Evolutionary conservation across 2,113 vertebrate species (phyloP).

Genomic region (Phrynocephalus versicolor): DNA sequence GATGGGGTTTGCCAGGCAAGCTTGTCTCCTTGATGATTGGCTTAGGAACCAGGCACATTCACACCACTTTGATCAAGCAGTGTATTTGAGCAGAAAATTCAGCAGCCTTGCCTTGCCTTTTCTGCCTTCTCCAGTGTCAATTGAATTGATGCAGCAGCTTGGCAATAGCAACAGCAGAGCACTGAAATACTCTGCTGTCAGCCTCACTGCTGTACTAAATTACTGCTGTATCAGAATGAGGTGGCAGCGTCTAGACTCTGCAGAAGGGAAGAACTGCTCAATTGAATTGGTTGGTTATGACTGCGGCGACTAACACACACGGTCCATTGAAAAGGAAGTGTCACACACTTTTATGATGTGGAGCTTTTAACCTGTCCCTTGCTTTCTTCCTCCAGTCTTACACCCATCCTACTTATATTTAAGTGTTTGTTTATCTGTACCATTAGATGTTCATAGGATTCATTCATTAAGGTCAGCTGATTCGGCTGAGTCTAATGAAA

Average conservation of each 20-base stretch:
- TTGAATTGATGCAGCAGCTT: background rate
- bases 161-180: background rate
- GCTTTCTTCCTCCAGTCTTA: too few relatives aligned
- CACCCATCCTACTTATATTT: background rate
- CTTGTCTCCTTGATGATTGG: too few relatives aligned
- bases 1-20: too few relatives aligned
- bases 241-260: background rate
- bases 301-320: background rate
- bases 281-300: background rate
- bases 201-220: background rate
- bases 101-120: background rate
- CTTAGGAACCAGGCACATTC: background rate
- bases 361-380: background rate
- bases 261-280: background rate
- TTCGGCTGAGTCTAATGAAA: background rate
- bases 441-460: background rate
- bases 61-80: background rate
- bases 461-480: conserved; percentile 22
- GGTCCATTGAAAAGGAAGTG: background rate
- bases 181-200: background rate
- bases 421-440: background rate
- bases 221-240: background rate
- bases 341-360: too few relatives aligned
- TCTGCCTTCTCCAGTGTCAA: background rate
- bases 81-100: background rate